Conservation (phyloP, 2,113 vertebrate genomes). For the Arenaria interpres region DNA sequence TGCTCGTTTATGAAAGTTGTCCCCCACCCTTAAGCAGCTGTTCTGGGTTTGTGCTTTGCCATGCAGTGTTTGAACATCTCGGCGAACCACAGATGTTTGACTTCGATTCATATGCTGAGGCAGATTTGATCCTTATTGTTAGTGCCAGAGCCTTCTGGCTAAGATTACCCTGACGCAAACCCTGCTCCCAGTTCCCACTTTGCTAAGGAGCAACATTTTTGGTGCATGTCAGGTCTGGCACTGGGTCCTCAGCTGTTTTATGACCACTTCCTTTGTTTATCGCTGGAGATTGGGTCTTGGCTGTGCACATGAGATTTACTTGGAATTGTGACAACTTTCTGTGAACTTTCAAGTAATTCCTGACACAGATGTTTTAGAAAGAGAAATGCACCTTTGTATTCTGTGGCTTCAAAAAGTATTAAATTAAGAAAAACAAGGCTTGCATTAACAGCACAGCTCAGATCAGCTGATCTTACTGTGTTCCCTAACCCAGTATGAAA, state of each 20-base stretch:
- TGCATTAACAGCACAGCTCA: background rate
- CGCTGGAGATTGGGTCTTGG: background rate
- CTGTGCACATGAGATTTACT: background rate
- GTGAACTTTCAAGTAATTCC: background rate
- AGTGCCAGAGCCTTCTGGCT: background rate
- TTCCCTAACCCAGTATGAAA: background rate
- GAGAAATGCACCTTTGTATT: background rate
- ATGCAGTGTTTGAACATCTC: background rate
- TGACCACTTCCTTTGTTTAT: background rate
- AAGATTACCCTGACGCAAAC: background rate
- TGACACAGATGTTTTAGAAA: background rate
- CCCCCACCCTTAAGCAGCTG: slow-evolving; percentile 36
- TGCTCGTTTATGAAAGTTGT: background rate
- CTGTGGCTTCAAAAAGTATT: background rate
- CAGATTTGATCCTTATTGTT: background rate
- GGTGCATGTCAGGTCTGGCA: background rate
- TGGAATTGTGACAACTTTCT: background rate
- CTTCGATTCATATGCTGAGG: background rate
- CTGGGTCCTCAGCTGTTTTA: background rate
- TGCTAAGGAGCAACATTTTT: background rate
- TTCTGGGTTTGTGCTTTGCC: background rate
- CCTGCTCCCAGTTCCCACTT: background rate
- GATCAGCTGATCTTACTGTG: background rate
- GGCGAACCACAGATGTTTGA: slow-evolving; percentile 12
- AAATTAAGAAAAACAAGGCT: background rate